Evolutionary conservation across 2,113 vertebrate genomes (phyloP).

Genomic region (Menidia beryllina): DNA sequence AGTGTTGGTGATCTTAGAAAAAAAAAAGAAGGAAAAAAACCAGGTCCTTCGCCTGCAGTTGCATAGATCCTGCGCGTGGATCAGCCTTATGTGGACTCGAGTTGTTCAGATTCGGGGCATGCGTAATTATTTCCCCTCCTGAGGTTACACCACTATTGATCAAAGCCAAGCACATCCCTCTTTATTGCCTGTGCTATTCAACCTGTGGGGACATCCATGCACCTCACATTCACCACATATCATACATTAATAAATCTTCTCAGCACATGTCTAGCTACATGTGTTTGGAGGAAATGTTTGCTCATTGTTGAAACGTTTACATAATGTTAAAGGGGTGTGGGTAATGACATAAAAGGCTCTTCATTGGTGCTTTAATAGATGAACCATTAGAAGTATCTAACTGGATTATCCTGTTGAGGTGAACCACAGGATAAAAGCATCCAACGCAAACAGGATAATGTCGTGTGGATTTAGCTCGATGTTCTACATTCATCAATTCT

Average conservation of each 20-base stretch:
- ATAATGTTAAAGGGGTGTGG: constrained; percentile 16
- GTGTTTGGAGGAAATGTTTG: constrained; percentile 30
- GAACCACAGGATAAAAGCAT: constrained; percentile 12
- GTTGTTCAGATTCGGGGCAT: constrained; percentile 36
- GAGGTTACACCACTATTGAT: constrained; percentile 61
- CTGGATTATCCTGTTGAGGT: constrained; percentile 1
- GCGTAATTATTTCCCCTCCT: constrained; percentile 58
- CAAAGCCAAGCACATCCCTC: constrained; percentile 37
- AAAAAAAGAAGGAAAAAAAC: constrained; percentile 18
- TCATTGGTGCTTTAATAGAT: constrained; percentile 29
- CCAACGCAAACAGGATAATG: background rate
- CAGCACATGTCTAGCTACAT: constrained; percentile 44
- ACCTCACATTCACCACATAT: constrained; percentile 54
- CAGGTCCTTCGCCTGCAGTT: background rate
- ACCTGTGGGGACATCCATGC: constrained; percentile 31
- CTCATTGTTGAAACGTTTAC: constrained; percentile 26
- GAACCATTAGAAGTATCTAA: constrained; percentile 31
- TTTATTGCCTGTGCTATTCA: constrained; percentile 46
- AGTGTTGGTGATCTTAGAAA: constrained; percentile 36
- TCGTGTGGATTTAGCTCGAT: background rate
- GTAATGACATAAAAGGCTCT: constrained; percentile 23
- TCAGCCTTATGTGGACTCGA: background rate
- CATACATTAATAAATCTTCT: constrained; percentile 48
- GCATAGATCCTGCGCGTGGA: background rate
- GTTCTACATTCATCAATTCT: constrained; percentile 48